Evolutionary conservation across 2,797 vertebrate species (phyloP).

Genomic region (Phalanger gymnotis): DNA sequence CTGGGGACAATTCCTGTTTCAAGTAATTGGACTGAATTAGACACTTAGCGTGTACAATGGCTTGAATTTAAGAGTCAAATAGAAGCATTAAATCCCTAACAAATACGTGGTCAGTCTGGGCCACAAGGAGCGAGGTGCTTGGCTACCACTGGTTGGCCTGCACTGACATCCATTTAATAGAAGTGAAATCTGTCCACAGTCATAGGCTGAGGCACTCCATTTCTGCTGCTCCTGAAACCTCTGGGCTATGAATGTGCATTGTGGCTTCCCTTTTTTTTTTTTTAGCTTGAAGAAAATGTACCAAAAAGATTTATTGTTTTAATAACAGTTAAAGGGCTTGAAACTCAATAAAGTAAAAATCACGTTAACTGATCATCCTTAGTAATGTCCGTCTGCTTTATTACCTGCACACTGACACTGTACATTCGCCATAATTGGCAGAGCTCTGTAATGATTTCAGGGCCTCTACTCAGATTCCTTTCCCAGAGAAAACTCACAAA

Average conservation of each 20-base stretch:
- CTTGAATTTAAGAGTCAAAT: background rate
- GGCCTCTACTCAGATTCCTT: background rate
- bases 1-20: background rate
- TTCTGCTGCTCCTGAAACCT: background rate
- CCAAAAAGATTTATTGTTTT: slow-evolving; percentile 5
- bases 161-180: background rate
- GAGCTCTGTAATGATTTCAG: background rate
- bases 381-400: background rate
- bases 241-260: background rate
- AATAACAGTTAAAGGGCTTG: background rate
- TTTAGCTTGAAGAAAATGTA: background rate
- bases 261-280: background rate
- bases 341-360: background rate
- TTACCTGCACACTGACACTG: background rate
- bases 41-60: background rate
- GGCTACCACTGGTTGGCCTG: background rate
- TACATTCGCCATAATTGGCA: background rate
- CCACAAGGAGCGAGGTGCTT: background rate
- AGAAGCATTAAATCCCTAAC: background rate
- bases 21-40: slow-evolving; percentile 4
- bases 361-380: background rate
- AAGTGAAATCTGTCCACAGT: background rate
- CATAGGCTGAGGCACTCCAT: background rate
- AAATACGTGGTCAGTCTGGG: background rate
- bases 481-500: background rate